These are phyloP conservation scores for Drosophila sturtevanti DNA, from an alignment of 1,140 invertebrate species.

Conservation along the genomic window DNA sequence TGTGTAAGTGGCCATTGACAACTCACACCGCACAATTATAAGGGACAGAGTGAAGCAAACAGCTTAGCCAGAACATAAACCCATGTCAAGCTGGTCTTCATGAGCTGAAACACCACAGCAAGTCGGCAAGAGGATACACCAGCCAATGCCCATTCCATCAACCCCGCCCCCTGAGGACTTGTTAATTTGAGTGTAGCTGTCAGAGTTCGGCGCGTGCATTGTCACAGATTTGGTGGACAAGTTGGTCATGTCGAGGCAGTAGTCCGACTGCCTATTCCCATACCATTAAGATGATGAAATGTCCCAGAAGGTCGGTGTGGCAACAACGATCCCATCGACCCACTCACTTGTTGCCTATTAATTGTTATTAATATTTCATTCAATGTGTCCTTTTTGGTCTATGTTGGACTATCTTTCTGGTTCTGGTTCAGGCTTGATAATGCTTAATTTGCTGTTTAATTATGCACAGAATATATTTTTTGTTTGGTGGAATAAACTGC, in stretches of 20 bases:
- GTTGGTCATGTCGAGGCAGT: background rate
- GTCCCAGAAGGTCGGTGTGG: constrained; percentile 51
- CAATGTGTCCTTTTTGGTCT: constrained; percentile 21
- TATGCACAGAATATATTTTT: constrained; percentile 64
- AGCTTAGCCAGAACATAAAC: constrained; percentile 31
- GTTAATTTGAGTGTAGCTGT: constrained; percentile 58
- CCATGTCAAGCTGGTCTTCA: background rate
- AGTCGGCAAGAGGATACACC: too few relatives aligned
- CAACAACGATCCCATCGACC: constrained; percentile 7
- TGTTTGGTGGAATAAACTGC: background rate
- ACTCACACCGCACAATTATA: constrained; percentile 26
- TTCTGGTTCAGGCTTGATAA: constrained; percentile 43
- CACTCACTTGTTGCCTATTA: constrained; percentile 71
- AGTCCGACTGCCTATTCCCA: background rate
- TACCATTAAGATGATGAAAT: constrained; percentile 74
- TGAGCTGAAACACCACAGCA: too few relatives aligned
- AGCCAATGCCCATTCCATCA: background rate
- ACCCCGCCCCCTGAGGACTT: constrained; percentile 6
- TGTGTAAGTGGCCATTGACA: constrained; percentile 50
- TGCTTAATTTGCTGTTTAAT: constrained; percentile 75
- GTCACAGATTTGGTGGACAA: constrained; percentile 41
- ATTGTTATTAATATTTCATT: constrained; percentile 72
- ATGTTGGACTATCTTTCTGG: constrained; percentile 7
- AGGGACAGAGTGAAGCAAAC: constrained; percentile 21
- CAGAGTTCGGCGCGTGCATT: constrained; percentile 35